A percentile compares a stretch with the other conserved stretches of the same genome.
These are phyloP conservation scores for Ethmia dodecea DNA, from an alignment of 2,888 invertebrate genomes.

Conservation along the genomic window DNA sequence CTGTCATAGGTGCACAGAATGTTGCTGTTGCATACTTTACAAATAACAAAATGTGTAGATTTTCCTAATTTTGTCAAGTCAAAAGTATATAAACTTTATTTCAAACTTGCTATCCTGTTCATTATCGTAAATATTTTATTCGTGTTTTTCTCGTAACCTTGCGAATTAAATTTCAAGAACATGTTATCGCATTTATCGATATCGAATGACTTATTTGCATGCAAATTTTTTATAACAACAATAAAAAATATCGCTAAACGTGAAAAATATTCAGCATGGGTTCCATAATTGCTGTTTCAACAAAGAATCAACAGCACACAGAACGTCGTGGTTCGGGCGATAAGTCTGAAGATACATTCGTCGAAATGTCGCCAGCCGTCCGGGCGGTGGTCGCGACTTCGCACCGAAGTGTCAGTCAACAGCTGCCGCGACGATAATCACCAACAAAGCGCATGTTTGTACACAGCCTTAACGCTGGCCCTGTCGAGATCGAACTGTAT, in stretches of 20 bases:
- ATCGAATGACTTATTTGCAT: too few species aligned
- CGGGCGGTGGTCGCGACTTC: constrained; percentile 71
- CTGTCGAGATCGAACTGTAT: constrained; percentile 33
- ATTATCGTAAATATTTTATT: too few species aligned
- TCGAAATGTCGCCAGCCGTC: constrained; percentile 57
- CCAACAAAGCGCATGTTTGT: constrained; percentile 66
- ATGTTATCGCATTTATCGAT: too few species aligned
- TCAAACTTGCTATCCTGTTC: too few species aligned
- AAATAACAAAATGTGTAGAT: too few species aligned
- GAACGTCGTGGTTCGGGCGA: constrained; percentile 31
- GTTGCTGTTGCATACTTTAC: too few species aligned
- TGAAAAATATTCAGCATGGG: constrained; percentile 42
- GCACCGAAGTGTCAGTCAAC: constrained; percentile 68
- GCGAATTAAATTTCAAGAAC: too few species aligned
- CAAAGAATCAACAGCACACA: constrained; percentile 36
- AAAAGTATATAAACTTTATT: too few species aligned
- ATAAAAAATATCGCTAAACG: constrained; percentile 30
- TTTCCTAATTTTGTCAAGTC: too few species aligned
- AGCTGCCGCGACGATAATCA: constrained; percentile 69
- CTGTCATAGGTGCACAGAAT: too few species aligned
- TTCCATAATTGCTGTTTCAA: constrained; percentile 44
- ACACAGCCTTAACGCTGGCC: constrained; percentile 47
- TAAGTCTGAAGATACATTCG: constrained; percentile 48
- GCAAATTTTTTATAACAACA: constrained; percentile 3
- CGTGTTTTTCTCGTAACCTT: too few species aligned